Percentiles rank a stretch among this genome's conserved stretches.
Conservation (phyloP, 2,888 invertebrate species). For the Diabrotica balteata region DNA sequence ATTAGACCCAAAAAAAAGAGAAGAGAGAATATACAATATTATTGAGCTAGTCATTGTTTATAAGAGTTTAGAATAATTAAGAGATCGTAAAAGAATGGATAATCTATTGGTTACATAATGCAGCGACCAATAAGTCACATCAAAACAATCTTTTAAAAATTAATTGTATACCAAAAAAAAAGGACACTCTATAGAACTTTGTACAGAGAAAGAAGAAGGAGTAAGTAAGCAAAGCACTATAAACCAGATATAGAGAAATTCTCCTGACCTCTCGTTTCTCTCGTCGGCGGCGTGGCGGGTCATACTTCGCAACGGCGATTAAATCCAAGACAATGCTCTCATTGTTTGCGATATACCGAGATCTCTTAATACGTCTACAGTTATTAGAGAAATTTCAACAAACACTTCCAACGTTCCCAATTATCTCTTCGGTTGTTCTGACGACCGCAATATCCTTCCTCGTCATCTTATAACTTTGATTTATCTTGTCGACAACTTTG, state of each 20-base stretch:
- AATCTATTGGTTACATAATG: no score
- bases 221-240: constrained; percentile 1
- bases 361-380: constrained; percentile 48
- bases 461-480: constrained; percentile 13
- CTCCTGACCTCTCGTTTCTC: constrained; percentile 47
- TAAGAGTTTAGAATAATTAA: no score
- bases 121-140: no score
- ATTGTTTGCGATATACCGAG: constrained; percentile 53
- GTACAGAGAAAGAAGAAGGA: constrained; percentile 7
- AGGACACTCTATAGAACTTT: constrained; percentile 5
- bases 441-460: constrained; percentile 23
- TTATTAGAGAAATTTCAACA: constrained; percentile 42
- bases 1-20: no score
- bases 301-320: constrained; percentile 25
- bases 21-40: no score
- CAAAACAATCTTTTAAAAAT: no score
- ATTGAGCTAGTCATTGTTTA: no score
- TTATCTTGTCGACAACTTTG: constrained; percentile 2
- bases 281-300: constrained; percentile 28
- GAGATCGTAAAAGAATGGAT: no score
- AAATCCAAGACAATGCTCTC: constrained; percentile 51
- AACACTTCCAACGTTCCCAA: constrained; percentile 35
- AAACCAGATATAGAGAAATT: constrained; percentile 23
- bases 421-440: constrained; percentile 31
- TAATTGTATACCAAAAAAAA: no score